Percentiles rank a stretch among this genome's conserved stretches.
phyloP scores from a whole-genome alignment of 2,888 invertebrate species.

The Sphaerophoria taeniata region DNA sequence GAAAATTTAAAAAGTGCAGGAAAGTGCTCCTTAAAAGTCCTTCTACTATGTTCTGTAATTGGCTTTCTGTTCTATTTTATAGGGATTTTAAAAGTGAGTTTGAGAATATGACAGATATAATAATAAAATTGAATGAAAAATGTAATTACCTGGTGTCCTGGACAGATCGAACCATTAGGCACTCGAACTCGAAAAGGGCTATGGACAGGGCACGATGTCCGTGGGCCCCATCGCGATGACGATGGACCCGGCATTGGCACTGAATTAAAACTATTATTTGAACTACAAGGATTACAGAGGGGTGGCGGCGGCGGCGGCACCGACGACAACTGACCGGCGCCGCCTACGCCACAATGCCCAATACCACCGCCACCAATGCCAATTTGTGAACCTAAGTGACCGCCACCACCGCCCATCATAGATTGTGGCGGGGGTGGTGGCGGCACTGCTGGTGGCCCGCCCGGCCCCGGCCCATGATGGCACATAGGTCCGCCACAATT shows the following conservation, averaged over 20 bases:
- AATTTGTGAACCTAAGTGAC: constrained; percentile 79
- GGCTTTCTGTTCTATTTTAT: no score
- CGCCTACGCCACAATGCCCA: constrained; percentile 79
- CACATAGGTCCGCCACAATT: constrained; percentile 79
- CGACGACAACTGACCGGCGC: constrained; percentile 79
- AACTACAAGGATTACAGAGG: constrained; percentile 83
- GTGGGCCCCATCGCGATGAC: constrained; percentile 83
- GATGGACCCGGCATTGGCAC: constrained; percentile 82
- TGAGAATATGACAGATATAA: no score
- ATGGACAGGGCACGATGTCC: constrained; percentile 83
- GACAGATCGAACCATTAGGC: constrained; percentile 83
- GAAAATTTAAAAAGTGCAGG: no score
- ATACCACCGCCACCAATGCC: constrained; percentile 80
- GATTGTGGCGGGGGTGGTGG: constrained; percentile 80
- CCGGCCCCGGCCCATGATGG: constrained; percentile 79
- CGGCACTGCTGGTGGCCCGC: constrained; percentile 76
- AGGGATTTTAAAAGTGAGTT: no score
- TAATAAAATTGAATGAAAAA: neutral
- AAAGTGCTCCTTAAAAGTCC: no score
- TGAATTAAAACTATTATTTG: constrained; percentile 81
- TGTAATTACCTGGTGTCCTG: constrained; percentile 83
- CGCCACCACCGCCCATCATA: constrained; percentile 79
- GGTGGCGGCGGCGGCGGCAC: constrained; percentile 82
- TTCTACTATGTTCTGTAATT: no score
- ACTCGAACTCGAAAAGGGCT: constrained; percentile 83